Evolutionary conservation across 2,113 vertebrate genomes (phyloP).

Genomic region (Falco punctatus): DNA sequence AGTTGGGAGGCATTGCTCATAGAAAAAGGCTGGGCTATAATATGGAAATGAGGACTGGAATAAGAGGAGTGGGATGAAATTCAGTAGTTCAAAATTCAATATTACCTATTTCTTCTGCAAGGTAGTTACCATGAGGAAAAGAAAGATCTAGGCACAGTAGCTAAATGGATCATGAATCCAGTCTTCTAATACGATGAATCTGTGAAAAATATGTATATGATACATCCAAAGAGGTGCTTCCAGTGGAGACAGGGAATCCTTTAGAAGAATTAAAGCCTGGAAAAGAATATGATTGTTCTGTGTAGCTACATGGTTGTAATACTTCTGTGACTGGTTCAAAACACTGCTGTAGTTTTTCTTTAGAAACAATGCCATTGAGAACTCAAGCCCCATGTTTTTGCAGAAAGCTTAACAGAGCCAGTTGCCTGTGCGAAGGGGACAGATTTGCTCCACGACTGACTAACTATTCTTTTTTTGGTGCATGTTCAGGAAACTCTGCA

Average conservation of each 20-base stretch:
- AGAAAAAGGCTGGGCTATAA: not conserved
- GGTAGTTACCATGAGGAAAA: not conserved
- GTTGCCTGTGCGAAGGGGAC: not conserved
- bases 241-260: not conserved
- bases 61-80: not conserved
- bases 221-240: not conserved
- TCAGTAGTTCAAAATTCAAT: not conserved
- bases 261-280: not conserved
- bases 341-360: not conserved
- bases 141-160: not conserved
- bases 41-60: not conserved
- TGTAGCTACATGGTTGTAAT: not conserved
- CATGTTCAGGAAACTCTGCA: constrained; percentile 27
- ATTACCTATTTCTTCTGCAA: not conserved
- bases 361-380: not conserved
- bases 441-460: not conserved
- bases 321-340: not conserved
- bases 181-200: not conserved
- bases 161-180: not conserved
- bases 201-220: not conserved
- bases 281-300: not conserved
- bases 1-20: not conserved
- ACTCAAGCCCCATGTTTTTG: not conserved
- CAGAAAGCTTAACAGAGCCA: not conserved
- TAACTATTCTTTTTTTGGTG: not conserved